Base-by-base conservation (phyloP, 1,140 invertebrate species). In the Zophobas atratus region DNA sequence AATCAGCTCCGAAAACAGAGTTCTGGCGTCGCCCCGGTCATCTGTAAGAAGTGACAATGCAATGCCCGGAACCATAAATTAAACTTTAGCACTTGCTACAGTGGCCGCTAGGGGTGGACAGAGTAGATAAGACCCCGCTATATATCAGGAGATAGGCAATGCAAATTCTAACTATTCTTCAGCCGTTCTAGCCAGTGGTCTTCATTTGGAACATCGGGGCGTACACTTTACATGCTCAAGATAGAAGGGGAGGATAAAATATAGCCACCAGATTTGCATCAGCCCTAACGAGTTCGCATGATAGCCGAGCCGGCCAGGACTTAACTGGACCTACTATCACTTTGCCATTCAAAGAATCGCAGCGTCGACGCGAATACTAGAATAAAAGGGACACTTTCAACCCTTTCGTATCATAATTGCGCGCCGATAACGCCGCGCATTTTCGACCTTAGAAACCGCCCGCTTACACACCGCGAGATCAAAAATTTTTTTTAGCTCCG, bases 41-140 rank as follows among this genome's bases (percentile, higher is more conserved):
- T 84, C 82, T 81, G 81, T 84, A 85, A 84, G 84, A 85, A 79
- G 83, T 84, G 84, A 84, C 84, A 83, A 84, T 85, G 84, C 81
- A 82, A 79, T 81, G 81, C 79, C 80, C 75, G 76, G 76, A 72
- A 80, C 72, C 79, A 85, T 85, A 85, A 85, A 85, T 85, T 85
- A 84, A 85, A 85, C 83, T 85, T 84, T 84, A 85, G 82, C 83
- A 82, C 81, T 83, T 83, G 82, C 81, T 82, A 84, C 81, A 80
- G 76, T 82, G 79, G 81, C 81, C 82, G 78, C 57, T 73, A 80
- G 81, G 81, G 84, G 84, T 85, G 84, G 84, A 85, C 84, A 82
- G 80, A 72, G 77, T 70, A 82, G 83, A 84, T 84, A 84, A 84
- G 83, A 76, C 76, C 76, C 75, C 20, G 75, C 83, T 79, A 84